Base-by-base conservation (phyloP, 2,113 vertebrate genomes). In the Oreochromis tanganicae region DNA sequence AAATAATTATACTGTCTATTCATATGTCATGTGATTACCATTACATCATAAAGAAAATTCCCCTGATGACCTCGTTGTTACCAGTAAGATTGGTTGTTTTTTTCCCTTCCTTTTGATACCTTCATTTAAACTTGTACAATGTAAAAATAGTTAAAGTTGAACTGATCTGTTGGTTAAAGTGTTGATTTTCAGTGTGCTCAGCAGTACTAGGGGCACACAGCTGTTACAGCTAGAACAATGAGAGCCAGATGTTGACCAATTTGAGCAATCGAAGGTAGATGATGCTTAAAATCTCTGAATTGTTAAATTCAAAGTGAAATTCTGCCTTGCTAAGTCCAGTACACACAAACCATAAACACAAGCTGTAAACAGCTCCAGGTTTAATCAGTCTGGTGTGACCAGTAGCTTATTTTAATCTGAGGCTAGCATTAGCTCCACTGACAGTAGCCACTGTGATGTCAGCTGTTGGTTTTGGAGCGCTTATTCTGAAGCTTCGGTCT, bases 331-430 rank as follows among this genome's bases (percentile, higher is more conserved):
- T 48, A 46, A 75, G 41, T 29, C 48, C 24, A 75, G 43, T 48
- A 48, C 1, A 48, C 1, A 75, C 68, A 75, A 48, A 48, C 41
- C 0, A 75, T 17, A 12, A 0, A 38, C 34, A 66, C 34, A 0
- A 66, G 34, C 61, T 21, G 38, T 21, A 66, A 38, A 1, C 68
- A 1, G 21, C 9, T 73, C 13, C 68, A 27, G 68, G n/a, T 71
- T 71, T 71, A 71, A 71, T 71, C 27, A 24, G 21, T 46, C 66
- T 46, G 38, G 8, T 71, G 36, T 16, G 66, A 68, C 36, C 63
- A 41, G 38, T 16, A 27, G 21, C 66, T 46, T 43, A 71, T 41
- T 41, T 68, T 68, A 68, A 68, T 1, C 6, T 71, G 66, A 71
- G 66, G 36, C 13, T 71, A 16, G n/a, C 66, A 71, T 71, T 71